Conservation (phyloP, 2,888 invertebrate species). For the Polydrusus tereticollis region DNA sequence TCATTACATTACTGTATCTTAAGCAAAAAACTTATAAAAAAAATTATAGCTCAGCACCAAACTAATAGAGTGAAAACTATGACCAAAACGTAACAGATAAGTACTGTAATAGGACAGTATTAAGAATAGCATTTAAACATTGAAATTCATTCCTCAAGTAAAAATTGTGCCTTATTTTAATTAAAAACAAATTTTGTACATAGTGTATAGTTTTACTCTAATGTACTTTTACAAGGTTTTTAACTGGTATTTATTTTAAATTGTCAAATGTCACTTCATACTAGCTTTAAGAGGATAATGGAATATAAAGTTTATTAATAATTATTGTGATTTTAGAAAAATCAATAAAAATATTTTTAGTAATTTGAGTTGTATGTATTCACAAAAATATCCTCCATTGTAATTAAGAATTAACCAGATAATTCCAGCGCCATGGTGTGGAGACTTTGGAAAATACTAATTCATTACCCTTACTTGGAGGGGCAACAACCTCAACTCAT, state of each 20-base stretch:
- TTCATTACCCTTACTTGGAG: too few species aligned
- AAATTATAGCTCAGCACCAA: neutral
- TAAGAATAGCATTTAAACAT: constrained; percentile 26
- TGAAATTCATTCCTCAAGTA: constrained; percentile 29
- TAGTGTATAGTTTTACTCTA: constrained; percentile 34
- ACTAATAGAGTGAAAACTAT: neutral
- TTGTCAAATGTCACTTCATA: constrained; percentile 29
- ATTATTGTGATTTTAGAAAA: constrained; percentile 10
- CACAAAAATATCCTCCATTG: too few species aligned
- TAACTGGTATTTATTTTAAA: constrained; percentile 42
- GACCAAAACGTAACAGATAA: constrained; percentile 1
- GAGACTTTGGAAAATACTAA: too few species aligned
- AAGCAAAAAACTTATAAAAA: neutral
- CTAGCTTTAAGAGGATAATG: constrained; percentile 15
- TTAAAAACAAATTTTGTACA: constrained; percentile 24
- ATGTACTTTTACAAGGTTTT: constrained; percentile 34
- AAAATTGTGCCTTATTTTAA: constrained; percentile 33
- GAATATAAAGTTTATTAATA: constrained; percentile 15
- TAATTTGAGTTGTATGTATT: neutral
- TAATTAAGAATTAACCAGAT: too few species aligned
- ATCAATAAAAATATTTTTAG: constrained; percentile 34
- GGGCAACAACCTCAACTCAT: too few species aligned
- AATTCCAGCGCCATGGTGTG: too few species aligned
- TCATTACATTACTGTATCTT: too few species aligned
- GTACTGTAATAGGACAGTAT: constrained; percentile 28